Evolutionary conservation across 1,140 invertebrate genomes (phyloP), one percentile per base, ranked within the genome.

Genomic region (Drosophila lowei): DNA sequence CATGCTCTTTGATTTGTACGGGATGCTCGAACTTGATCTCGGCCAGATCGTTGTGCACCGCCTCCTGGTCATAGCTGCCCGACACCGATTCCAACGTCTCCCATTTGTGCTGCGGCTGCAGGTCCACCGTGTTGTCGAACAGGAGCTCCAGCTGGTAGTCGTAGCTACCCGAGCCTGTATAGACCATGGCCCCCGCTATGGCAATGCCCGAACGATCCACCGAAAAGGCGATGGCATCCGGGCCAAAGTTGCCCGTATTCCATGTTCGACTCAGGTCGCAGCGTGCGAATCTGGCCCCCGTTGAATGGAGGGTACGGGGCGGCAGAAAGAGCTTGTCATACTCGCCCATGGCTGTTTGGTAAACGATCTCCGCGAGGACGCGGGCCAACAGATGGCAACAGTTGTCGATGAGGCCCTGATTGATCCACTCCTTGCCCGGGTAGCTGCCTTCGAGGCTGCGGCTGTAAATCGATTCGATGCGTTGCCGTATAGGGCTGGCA

Each of bases 231-330:
- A 99, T 97, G 4, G 98, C 98, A 93, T 99, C 98, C 0, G 98
- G 97, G 21, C 97, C 98, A 34, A 98, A 98, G 92, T 98, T 98
- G 3, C 98, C 98, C 2, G 98, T 98, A 85, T 99, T 99, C 98
- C 98, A 99, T 2, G 97, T 97, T 42, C 97, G 94, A 41, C 95
- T 95, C 80, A 96, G 94, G 91, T 97, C 98, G 8, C 96, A 95
- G 55, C 97, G 94, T 6, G 96, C 96, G 90, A 99, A 99, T 16
- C 98, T 94, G 23, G 96, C 97, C 0, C 97, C 97, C 2, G 97
- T 98, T 42, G 95, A 94, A 48, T 97, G 95, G 68, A 98, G 93
- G 43, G 96, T 94, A 42, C 95, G 92, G 1, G 92, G 80, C 6
- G 91, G 92, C 49, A 89, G 52, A 9, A 91, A 90, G 6, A 93